Percentiles rank a stretch among this genome's conserved stretches.
Evolutionary conservation across 2,888 invertebrate species (phyloP).

Genomic region (Sepiola atlantica): DNA sequence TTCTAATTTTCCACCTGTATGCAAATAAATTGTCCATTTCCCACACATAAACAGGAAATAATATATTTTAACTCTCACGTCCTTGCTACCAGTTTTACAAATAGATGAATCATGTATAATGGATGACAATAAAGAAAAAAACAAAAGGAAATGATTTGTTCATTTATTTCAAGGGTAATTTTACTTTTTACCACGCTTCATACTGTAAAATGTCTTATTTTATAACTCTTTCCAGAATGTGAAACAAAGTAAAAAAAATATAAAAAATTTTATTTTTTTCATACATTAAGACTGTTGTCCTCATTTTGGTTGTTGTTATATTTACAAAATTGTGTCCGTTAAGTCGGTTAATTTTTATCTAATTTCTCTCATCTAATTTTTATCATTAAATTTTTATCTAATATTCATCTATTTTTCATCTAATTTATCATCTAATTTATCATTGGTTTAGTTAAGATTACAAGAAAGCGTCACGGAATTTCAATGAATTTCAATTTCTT

Average conservation of each 20-base stretch:
- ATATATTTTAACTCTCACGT: neutral
- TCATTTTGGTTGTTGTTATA: no score
- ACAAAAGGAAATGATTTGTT: neutral
- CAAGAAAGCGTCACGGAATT: no score
- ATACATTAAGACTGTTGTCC: no score
- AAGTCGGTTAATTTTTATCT: no score
- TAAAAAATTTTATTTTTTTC: no score
- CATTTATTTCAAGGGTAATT: neutral
- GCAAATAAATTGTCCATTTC: slow-evolving; percentile 4
- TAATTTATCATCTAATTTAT: no score
- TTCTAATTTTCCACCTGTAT: neutral
- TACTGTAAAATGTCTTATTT: neutral
- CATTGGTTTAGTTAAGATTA: no score
- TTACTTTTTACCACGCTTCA: neutral
- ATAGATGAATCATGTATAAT: slow-evolving; percentile 39
- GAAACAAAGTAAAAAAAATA: neutral
- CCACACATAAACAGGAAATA: slow-evolving; percentile 36
- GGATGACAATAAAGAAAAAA: neutral
- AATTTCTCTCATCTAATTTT: no score
- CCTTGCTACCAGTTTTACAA: neutral
- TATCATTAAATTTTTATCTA: no score
- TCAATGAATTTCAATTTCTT: no score
- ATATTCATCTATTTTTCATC: no score
- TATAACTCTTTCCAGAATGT: neutral
- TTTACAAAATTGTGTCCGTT: no score